Conservation (phyloP, 2,888 invertebrate genomes). For the Malthinus seriepunctatus region DNA sequence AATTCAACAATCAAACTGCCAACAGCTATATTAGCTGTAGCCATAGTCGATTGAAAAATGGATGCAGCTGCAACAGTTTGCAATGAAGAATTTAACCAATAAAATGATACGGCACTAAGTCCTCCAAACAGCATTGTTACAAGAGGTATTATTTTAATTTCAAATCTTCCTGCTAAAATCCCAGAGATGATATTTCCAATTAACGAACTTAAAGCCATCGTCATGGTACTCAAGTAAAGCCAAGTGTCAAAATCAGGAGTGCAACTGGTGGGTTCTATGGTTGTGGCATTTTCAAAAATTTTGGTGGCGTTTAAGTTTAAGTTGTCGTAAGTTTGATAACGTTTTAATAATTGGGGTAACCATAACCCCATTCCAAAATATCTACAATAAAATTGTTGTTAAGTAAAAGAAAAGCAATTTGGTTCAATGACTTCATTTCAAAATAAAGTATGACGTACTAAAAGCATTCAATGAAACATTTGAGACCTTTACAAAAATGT, state of each 20-base stretch:
- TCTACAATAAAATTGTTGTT: constrained; percentile 46
- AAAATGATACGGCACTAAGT: constrained; percentile 61
- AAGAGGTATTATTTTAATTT: constrained; percentile 41
- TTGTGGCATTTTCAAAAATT: constrained; percentile 45
- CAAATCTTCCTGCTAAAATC: constrained; percentile 55
- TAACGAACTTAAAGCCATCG: constrained; percentile 68
- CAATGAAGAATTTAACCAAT: constrained; percentile 59
- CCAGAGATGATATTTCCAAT: constrained; percentile 68
- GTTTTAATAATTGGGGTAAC: constrained; percentile 75
- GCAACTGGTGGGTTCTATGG: constrained; percentile 49
- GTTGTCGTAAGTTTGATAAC: constrained; percentile 55
- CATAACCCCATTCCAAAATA: constrained; percentile 73
- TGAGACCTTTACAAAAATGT: neutral
- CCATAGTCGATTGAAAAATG: constrained; percentile 57
- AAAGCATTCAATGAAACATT: neutral
- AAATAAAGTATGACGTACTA: neutral
- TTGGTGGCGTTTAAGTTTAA: constrained; percentile 56
- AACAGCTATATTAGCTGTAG: constrained; percentile 55
- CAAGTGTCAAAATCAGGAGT: constrained; percentile 60
- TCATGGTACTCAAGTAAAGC: constrained; percentile 68
- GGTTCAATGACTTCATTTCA: neutral
- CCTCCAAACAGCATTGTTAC: constrained; percentile 47
- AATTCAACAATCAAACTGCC: constrained; percentile 49
- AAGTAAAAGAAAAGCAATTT: too few relatives aligned
- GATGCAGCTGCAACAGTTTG: constrained; percentile 63